Conservation (phyloP, 1,140 invertebrate species). For the Drosophila malerkotliana region DNA sequence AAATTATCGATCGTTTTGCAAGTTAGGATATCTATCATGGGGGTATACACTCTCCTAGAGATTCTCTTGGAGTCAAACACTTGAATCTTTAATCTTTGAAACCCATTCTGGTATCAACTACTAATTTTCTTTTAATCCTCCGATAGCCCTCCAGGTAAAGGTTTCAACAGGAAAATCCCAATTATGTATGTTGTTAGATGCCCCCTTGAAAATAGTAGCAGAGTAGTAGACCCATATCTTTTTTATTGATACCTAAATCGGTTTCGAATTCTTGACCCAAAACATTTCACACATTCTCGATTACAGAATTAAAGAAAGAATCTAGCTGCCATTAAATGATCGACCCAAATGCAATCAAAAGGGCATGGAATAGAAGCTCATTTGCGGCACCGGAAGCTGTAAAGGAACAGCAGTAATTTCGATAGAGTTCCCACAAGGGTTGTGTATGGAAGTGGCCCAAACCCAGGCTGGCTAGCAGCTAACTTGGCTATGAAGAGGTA, state of each 20-base stretch:
- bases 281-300: slow-evolving; percentile 62
- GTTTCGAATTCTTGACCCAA: slow-evolving; percentile 13
- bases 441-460: slow-evolving; percentile 37
- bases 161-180: slow-evolving; percentile 27
- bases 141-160: slow-evolving; percentile 10
- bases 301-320: slow-evolving; percentile 37
- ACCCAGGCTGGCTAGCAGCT: slow-evolving; percentile 4
- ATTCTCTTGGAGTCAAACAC: too few species aligned
- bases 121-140: slow-evolving; percentile 12
- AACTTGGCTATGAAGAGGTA: slow-evolving; percentile 26
- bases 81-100: not conserved
- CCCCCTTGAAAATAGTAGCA: slow-evolving; percentile 6
- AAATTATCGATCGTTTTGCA: not conserved
- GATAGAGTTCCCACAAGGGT: slow-evolving; percentile 64
- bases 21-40: slow-evolving; percentile 1
- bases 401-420: slow-evolving; percentile 73
- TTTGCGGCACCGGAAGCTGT: slow-evolving; percentile 73
- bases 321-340: not conserved
- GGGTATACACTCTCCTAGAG: too few species aligned
- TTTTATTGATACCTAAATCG: slow-evolving; percentile 46
- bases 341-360: slow-evolving; percentile 38
- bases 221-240: slow-evolving; percentile 4
- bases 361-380: slow-evolving; percentile 38
- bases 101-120: not conserved
- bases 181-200: slow-evolving; percentile 10